Percentiles rank a stretch among this genome's conserved stretches.
phyloP scores from a whole-genome alignment of 1,140 invertebrate species.

The Pachypsylla venusta region DNA sequence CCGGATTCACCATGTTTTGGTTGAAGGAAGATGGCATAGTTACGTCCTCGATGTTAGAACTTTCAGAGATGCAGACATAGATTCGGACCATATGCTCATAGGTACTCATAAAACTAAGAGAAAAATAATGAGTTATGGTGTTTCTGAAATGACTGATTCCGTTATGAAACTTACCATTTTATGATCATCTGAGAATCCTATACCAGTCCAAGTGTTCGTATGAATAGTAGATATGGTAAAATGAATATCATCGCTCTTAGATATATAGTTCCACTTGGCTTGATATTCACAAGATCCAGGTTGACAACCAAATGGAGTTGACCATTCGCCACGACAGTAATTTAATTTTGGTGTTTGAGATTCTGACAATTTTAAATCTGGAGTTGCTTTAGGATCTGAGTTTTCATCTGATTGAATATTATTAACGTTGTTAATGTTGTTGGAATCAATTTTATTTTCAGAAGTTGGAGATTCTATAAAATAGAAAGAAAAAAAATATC shows the following conservation, averaged over 20 bases:
- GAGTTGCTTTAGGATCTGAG: neutral
- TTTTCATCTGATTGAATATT: too few species aligned
- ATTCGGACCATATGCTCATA: neutral
- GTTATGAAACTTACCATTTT: constrained; percentile 55
- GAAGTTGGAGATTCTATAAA: too few species aligned
- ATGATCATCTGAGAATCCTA: constrained; percentile 75
- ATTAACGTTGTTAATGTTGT: too few species aligned
- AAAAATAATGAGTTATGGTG: too few species aligned
- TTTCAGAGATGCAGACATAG: neutral
- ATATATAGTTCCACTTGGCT: constrained; percentile 68
- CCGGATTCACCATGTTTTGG: constrained; percentile 19
- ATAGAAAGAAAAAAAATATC: too few species aligned
- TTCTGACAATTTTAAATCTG: neutral
- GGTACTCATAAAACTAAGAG: constrained; percentile 12
- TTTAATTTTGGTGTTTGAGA: constrained; percentile 15
- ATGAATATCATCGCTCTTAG: constrained; percentile 55
- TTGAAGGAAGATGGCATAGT: neutral
- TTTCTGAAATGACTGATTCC: too few species aligned
- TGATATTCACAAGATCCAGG: constrained; percentile 63
- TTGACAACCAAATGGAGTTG: constrained; percentile 53
- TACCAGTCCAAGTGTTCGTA: constrained; percentile 78
- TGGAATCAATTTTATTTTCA: too few species aligned
- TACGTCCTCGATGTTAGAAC: neutral
- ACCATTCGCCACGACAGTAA: constrained; percentile 58
- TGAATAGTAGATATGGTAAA: constrained; percentile 77